These are phyloP conservation scores for Mechanitis mazaeus DNA, from an alignment of 2,888 invertebrate genomes.

Conservation along the genomic window DNA sequence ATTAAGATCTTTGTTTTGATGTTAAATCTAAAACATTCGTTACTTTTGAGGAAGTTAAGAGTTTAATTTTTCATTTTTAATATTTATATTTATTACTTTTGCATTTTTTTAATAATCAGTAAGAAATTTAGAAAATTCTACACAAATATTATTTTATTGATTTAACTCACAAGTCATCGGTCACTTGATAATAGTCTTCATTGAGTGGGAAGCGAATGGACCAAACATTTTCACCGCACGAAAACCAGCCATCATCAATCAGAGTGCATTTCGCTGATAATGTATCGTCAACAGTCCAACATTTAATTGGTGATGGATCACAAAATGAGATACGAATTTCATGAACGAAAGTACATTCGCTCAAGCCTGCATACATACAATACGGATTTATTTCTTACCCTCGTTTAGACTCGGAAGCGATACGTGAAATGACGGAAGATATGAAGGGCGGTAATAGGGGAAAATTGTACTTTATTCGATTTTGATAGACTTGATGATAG, in stretches of 20 bases:
- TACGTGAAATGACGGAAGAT: constrained; percentile 75
- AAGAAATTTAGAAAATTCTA: too few relatives aligned
- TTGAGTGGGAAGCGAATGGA: constrained; percentile 43
- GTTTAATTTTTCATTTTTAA: background rate
- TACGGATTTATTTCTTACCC: constrained; percentile 73
- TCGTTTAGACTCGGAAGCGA: constrained; percentile 69
- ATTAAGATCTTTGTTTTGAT: constrained; percentile 46
- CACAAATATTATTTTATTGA: background rate
- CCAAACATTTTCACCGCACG: constrained; percentile 46
- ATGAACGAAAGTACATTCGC: constrained; percentile 54
- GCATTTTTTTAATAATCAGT: too few relatives aligned
- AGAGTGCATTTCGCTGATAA: constrained; percentile 62
- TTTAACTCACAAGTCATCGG: constrained; percentile 41
- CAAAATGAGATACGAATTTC: constrained; percentile 51
- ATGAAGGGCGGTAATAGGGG: constrained; percentile 73
- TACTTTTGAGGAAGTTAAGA: constrained; percentile 3
- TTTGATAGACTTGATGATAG: constrained; percentile 72
- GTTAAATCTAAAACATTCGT: background rate
- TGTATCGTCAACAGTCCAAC: constrained; percentile 66
- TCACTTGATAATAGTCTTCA: constrained; percentile 57
- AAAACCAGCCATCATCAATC: constrained; percentile 60
- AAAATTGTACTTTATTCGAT: constrained; percentile 75
- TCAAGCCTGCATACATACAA: constrained; percentile 66
- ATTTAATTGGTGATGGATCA: constrained; percentile 75
- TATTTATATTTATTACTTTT: too few relatives aligned